Evolutionary conservation across 2,113 vertebrate genomes (phyloP).

Genomic region (Pelecanus crispus): DNA sequence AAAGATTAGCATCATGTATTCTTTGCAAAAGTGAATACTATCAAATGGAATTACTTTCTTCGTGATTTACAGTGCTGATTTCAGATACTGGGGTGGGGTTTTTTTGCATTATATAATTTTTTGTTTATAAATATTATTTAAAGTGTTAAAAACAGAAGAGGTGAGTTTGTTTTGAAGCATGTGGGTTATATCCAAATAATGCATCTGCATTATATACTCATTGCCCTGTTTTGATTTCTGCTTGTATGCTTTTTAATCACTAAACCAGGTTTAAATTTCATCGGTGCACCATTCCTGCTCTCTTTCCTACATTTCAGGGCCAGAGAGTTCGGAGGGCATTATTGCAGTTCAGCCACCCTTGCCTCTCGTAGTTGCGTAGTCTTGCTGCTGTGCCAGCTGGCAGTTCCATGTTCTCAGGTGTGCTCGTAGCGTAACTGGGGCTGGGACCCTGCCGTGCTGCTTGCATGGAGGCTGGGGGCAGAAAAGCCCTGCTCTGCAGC

Average conservation of each 20-base stretch:
- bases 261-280: not conserved
- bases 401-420: not conserved
- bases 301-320: not conserved
- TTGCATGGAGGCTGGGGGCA: too few relatives aligned
- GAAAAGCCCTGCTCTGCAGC: not conserved
- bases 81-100: not conserved
- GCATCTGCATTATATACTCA: not conserved
- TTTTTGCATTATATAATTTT: not conserved
- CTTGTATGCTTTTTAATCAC: not conserved
- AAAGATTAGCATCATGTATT: not conserved
- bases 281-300: not conserved
- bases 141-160: not conserved
- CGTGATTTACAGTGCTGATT: not conserved
- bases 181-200: not conserved
- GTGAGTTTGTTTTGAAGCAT: not conserved
- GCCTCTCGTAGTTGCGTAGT: too few relatives aligned
- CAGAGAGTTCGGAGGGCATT: not conserved
- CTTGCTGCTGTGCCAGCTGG: not conserved
- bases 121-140: not conserved
- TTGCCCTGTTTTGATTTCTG: not conserved
- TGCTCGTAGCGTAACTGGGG: fast-evolving
- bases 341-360: not conserved
- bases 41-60: not conserved
- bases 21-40: not conserved
- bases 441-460: not conserved